phyloP scores from a whole-genome alignment of 2,888 invertebrate genomes.

The Athetis lepigone region DNA sequence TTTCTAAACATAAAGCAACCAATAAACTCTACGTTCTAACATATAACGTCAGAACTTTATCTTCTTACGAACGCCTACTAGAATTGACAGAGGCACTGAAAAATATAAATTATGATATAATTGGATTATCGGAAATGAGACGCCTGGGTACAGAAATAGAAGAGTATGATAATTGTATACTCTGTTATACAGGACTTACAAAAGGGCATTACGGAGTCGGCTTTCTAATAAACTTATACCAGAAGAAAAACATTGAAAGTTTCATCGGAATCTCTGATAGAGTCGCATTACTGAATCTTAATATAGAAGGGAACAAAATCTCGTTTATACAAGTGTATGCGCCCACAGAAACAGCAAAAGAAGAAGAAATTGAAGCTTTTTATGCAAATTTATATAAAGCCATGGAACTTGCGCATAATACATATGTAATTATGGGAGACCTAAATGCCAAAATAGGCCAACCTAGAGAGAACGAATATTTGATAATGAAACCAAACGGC shows the following conservation, averaged over 20 bases:
- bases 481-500: constrained; percentile 3
- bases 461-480: constrained; percentile 30
- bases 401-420: constrained; percentile 28
- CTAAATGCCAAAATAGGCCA: not conserved
- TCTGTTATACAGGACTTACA: not conserved
- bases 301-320: not conserved
- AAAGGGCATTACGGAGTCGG: not conserved
- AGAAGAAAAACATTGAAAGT: not conserved
- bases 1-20: no score
- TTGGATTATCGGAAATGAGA: no score
- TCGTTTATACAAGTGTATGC: constrained; percentile 52
- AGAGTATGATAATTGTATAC: not conserved
- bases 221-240: not conserved
- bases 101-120: no score
- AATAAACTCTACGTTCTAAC: no score
- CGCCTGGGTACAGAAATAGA: not conserved
- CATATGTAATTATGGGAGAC: constrained; percentile 38
- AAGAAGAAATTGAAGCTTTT: constrained; percentile 45
- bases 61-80: no score
- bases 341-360: constrained; percentile 46
- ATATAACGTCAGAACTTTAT: no score
- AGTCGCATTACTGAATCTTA: not conserved
- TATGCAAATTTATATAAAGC: constrained; percentile 42
- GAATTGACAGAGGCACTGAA: no score
- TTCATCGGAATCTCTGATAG: not conserved